Evolutionary conservation across 2,888 invertebrate species (phyloP), one percentile per base, ranked within the genome.

Genomic region (Leptarthrus brevirostris): DNA sequence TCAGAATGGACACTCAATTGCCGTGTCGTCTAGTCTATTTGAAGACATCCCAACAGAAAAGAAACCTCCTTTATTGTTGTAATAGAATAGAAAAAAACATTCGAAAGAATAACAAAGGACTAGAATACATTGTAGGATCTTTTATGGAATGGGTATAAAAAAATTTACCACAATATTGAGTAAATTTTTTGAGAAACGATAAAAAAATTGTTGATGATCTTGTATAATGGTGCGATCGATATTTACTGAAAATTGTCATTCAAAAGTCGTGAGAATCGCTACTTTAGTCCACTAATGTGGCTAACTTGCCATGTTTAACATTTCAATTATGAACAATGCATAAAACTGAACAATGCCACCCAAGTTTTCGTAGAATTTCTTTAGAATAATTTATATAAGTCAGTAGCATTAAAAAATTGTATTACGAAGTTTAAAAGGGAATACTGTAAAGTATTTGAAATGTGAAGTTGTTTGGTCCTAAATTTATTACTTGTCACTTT

Each of bases 11-110:
- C n/a, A 20, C 44, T 64, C 64, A 64, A 64, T n/a, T n/a, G n/a
- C n/a, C n/a, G 34, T 47, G 64, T 18, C 12, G 49, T 36, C 18
- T 47, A 64, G 22, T 22, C n/a, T 47, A 64, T 24, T 14, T 44
- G 24, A 64, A 64, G 64, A 64, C 58, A 64, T 64, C 64, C 44
- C 18, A 64, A 64, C 24, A 64, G 44, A 44, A 61, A 24, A 44
- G 44, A 64, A 44, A 44, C 36, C 47, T 64, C 36, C 34, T 34
- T 47, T 12, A 47, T 64, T 64, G 64, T 64, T 64, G 24, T 12
- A 22, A 20, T 3, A 64, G 36, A 64, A 64, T 24, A 64, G 47
- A 47, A 40, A 40, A 40, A n/a, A 20, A 49, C 49, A 18, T 18
- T 3, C 49, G 18, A 49, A 49, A 49, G 22, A 44, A 64, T n/a